Evolutionary conservation across 2,113 vertebrate genomes (phyloP), one percentile per base, ranked within the genome.

Genomic region (Menura novaehollandiae): DNA sequence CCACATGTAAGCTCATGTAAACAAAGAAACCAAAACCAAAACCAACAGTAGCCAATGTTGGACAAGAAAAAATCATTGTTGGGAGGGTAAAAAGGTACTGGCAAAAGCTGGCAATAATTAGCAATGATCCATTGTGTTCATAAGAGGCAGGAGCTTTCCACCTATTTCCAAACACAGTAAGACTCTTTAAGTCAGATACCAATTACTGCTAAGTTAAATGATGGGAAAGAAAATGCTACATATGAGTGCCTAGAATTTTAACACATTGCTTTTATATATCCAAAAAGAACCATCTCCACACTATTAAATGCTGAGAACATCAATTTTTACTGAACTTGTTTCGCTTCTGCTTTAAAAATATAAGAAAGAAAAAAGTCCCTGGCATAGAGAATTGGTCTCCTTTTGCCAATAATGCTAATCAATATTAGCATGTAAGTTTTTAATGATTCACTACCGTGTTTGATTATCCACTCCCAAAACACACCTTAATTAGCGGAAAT

Each of bases 401-500:
- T 93, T 58, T 79, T 91, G 74, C 74, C 93, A 94, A 77, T 95
- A 94, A 85, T 94, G 92, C 95, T 90, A 95, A 95, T 98, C 97
- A 97, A 95, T 97, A 97, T 62, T 75, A 89, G 35, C 68, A 91
- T 91, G 72, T 44, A 95, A 92, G 87, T 95, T 97, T 97, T 97
- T 95, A 97, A 97, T 94, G 95, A 97, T 95, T 97, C 92, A 81
- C 92, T 80, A 37, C 66, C 56, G 49, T 80, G 35, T 92, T 93
- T 95, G 95, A 89, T 79, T 95, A 89, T 59, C 69, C 72, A 90
- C 51, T 88, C 63, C 66, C 64, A 7, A 33, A 93, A 90, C 51
- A 0, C 68, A 91, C 58, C 94, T 75, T 97, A 97, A 97, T 98
- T 97, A 97, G 95, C 44, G 51, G 73, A 97, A 97, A 89, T 95